Percentiles rank a stretch among this genome's conserved stretches.
Evolutionary conservation across 2,888 invertebrate genomes (phyloP).

Genomic region (Syrista parreyssii): DNA sequence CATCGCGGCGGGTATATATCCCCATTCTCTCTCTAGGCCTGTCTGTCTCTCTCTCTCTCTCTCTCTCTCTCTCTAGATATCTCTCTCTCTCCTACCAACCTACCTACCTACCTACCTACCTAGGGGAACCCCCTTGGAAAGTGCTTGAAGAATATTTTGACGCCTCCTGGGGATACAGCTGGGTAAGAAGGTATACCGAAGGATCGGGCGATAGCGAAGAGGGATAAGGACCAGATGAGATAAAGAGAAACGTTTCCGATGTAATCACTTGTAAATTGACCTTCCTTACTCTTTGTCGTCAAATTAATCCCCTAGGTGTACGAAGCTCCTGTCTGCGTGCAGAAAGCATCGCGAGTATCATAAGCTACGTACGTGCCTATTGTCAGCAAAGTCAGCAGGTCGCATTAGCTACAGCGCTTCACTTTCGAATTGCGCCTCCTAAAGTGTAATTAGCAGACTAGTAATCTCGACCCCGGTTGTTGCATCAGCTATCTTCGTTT

Average conservation of each 20-base stretch:
- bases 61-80: slow-evolving; percentile 5
- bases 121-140: slow-evolving; percentile 7
- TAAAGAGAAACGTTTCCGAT: not conserved
- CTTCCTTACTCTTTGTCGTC: not conserved
- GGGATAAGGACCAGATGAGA: not conserved
- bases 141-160: slow-evolving; percentile 48
- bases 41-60: slow-evolving; percentile 11
- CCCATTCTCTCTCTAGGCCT: not conserved
- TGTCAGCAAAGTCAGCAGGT: not conserved
- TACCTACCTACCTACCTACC: not conserved
- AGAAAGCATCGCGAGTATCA: too few species aligned
- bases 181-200: not conserved
- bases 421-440: not conserved
- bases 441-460: not conserved
- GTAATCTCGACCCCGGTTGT: not conserved
- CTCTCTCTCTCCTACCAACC: slow-evolving; percentile 9
- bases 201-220: not conserved
- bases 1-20: slow-evolving; percentile 22
- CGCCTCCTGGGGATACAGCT: slow-evolving; percentile 25
- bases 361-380: not conserved
- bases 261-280: slow-evolving; percentile 2
- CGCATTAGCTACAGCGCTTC: not conserved
- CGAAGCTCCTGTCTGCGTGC: not conserved
- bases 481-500: not conserved
- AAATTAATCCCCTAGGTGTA: not conserved